phyloP scores from a whole-genome alignment of 1,140 invertebrate genomes.

The Tetramorium simillimum region DNA sequence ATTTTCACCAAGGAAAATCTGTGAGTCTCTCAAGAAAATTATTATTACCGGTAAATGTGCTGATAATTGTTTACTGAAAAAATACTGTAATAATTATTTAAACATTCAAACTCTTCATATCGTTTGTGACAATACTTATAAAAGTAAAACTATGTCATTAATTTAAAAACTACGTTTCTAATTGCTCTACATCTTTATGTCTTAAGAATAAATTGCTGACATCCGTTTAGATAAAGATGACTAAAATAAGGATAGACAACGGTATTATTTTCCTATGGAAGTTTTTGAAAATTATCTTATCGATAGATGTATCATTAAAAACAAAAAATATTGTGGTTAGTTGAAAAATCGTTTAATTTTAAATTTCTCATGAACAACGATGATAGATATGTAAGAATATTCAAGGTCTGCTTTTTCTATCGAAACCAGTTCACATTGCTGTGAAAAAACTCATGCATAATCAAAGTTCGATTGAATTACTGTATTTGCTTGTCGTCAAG shows the following conservation, averaged over 20 bases:
- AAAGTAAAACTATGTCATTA: not conserved
- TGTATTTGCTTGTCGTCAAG: not conserved
- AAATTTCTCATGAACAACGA: not conserved
- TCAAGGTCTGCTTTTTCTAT: conserved; percentile 8
- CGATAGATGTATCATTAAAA: not conserved
- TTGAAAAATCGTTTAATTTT: not conserved
- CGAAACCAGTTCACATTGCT: not conserved
- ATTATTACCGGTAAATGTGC: not conserved
- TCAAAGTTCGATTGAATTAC: not conserved
- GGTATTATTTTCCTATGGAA: not conserved
- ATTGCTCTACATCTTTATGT: not conserved
- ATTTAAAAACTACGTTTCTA: not conserved
- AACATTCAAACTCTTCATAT: not conserved
- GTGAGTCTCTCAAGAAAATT: not conserved
- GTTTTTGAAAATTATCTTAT: not conserved
- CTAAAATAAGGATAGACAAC: not conserved
- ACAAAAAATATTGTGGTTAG: not conserved
- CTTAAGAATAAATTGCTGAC: not conserved
- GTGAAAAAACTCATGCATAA: conserved; percentile 2
- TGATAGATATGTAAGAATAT: not conserved
- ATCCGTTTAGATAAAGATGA: not conserved
- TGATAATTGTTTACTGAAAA: not conserved
- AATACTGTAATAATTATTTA: not conserved
- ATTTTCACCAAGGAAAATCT: not conserved
- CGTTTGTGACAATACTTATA: not conserved